Evolutionary conservation across 2,113 vertebrate species (phyloP).

Genomic region (Alligator mississippiensis): DNA sequence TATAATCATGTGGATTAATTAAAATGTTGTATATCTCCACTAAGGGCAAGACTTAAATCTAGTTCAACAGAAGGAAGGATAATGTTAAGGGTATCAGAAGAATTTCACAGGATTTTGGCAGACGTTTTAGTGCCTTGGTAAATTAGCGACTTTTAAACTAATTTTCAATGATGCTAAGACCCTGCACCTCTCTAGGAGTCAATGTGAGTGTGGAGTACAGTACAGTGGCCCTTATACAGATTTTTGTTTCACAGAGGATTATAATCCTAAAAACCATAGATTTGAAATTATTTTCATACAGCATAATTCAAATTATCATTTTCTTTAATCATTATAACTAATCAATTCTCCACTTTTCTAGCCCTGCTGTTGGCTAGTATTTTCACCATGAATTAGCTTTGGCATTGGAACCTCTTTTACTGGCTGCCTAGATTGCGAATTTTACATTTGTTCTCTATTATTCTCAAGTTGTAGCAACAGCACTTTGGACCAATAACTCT

Average conservation of each 20-base stretch:
- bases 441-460: background rate
- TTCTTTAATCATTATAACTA: background rate
- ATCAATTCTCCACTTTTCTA: background rate
- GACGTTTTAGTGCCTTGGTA: background rate
- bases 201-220: background rate
- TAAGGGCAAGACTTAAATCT: background rate
- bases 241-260: background rate
- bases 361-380: background rate
- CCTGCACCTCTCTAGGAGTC: background rate
- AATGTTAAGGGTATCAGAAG: background rate
- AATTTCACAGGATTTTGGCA: background rate
- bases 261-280: background rate
- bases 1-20: background rate
- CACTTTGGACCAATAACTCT: background rate
- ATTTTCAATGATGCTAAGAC: background rate
- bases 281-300: background rate
- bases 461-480: background rate
- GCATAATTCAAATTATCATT: background rate
- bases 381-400: background rate
- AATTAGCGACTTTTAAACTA: background rate
- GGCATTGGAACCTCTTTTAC: background rate
- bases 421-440: background rate
- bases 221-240: background rate
- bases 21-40: background rate
- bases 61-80: background rate